A percentile compares a stretch with the other conserved stretches of the same genome.
phyloP scores from a whole-genome alignment of 2,888 invertebrate species.

The Resseliella maxima region DNA sequence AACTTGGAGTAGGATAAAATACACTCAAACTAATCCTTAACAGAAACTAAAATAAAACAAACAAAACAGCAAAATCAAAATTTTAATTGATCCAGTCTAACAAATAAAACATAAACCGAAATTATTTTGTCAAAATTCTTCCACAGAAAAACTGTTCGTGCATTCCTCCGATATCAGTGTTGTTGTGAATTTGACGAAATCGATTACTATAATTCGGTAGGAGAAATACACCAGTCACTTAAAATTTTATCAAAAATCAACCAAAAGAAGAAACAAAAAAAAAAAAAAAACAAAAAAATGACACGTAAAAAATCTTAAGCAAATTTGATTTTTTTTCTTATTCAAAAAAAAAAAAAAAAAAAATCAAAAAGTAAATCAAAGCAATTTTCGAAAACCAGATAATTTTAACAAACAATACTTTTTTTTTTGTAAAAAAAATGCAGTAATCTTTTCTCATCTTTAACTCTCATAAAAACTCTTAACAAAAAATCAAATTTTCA shows the following conservation, averaged over 20 bases:
- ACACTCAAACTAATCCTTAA: not conserved
- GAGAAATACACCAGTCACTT: conserved; percentile 61
- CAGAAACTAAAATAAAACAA: conserved; percentile 18
- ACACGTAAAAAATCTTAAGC: conserved; percentile 40
- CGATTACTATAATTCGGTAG: conserved; percentile 69
- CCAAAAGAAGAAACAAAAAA: conserved; percentile 58
- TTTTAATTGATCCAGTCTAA: conserved; percentile 17
- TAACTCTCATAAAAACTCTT: not conserved
- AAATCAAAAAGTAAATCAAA: not conserved
- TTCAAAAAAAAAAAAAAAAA: not conserved
- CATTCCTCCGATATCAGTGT: conserved; percentile 69
- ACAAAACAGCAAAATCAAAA: not conserved
- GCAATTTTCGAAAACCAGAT: not conserved
- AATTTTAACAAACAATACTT: not conserved
- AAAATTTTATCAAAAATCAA: too few species aligned
- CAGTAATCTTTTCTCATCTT: not conserved
- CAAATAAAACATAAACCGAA: conserved; percentile 14
- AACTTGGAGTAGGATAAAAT: conserved; percentile 29
- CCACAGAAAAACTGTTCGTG: conserved; percentile 68
- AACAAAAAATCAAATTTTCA: not conserved
- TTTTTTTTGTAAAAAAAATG: not conserved
- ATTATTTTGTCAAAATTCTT: conserved; percentile 62
- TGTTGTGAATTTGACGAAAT: conserved; percentile 69
- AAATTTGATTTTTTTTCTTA: not conserved
- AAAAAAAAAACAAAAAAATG: conserved; percentile 57